phyloP scores from a whole-genome alignment of 2,797 vertebrate genomes.

The Clarias laeviceps region DNA sequence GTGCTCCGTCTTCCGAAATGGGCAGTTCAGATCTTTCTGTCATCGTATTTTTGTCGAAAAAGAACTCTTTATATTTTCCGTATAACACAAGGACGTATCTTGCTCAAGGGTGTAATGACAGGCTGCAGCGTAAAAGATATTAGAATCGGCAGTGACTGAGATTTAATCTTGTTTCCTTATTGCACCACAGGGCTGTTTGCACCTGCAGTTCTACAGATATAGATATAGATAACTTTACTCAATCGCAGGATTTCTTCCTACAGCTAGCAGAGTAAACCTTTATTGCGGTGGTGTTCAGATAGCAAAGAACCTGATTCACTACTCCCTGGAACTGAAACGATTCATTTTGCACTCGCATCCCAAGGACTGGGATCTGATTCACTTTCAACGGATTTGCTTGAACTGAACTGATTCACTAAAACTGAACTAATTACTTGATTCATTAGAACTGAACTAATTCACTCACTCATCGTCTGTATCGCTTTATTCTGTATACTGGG shows the following conservation, averaged over 20 bases:
- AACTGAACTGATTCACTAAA: neutral
- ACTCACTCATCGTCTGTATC: too few relatives aligned
- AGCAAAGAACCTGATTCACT: neutral
- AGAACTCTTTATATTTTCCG: constrained; percentile 38
- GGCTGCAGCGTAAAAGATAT: constrained; percentile 30
- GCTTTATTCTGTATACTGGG: too few relatives aligned
- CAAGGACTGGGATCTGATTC: neutral
- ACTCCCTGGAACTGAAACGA: too few relatives aligned
- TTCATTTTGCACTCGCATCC: neutral
- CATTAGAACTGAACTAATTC: neutral
- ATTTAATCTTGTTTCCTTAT: constrained; percentile 42
- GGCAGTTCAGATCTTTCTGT: constrained; percentile 11
- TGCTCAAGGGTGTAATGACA: constrained; percentile 41
- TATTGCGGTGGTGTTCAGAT: neutral
- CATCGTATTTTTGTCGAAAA: constrained; percentile 3
- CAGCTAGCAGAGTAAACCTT: neutral
- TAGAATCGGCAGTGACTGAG: constrained; percentile 39
- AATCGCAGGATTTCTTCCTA: neutral
- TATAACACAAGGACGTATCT: constrained; percentile 29
- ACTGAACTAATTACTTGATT: neutral
- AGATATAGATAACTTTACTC: constrained; percentile 14
- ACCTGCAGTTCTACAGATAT: constrained; percentile 30
- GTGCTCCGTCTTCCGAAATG: neutral
- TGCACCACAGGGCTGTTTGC: constrained; percentile 29
- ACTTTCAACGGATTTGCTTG: too few relatives aligned